Percentiles rank a stretch among this genome's conserved stretches.
These are phyloP conservation scores for Orchesellides sinensis DNA, from an alignment of 2,888 invertebrate species.

Conservation along the genomic window DNA sequence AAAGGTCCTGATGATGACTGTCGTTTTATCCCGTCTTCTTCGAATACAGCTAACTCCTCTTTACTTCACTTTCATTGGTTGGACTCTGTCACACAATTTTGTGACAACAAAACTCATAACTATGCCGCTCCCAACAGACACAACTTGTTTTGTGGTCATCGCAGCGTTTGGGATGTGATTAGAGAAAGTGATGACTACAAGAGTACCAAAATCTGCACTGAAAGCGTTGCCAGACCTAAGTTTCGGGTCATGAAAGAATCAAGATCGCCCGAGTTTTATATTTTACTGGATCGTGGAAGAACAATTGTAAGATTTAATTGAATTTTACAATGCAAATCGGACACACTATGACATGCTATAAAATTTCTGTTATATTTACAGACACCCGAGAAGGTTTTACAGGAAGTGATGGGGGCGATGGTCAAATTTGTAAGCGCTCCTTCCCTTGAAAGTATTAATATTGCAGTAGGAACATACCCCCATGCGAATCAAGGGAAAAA, in stretches of 20 bases:
- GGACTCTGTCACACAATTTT: conserved; percentile 53
- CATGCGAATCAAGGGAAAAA: conserved; percentile 30
- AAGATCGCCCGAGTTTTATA: conserved; percentile 49
- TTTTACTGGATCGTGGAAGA: conserved; percentile 60
- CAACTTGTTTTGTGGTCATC: conserved; percentile 64
- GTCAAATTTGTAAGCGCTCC: conserved; percentile 4
- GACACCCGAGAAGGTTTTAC: conserved; percentile 43
- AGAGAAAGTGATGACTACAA: conserved; percentile 51
- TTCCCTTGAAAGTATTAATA: conserved; percentile 28
- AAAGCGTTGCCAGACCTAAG: not conserved
- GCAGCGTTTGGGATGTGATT: conserved; percentile 68
- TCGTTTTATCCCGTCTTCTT: conserved; percentile 51
- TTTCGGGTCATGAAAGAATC: conserved; percentile 47
- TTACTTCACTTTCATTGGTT: conserved; percentile 64
- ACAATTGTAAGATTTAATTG: conserved; percentile 38
- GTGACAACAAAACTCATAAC: conserved; percentile 62
- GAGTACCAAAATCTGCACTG: conserved; percentile 21
- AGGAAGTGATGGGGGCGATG: conserved; percentile 33
- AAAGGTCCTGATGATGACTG: conserved; percentile 53
- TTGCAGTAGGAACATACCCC: conserved; percentile 62
- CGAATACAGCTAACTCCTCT: conserved; percentile 61
- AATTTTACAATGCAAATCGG: not conserved
- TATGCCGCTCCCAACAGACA: conserved; percentile 61
- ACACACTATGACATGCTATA: too few species aligned
- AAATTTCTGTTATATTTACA: too few species aligned